These are phyloP conservation scores for Apostichopus californicus DNA, from an alignment of 35 echinoderm and acorn worm species.

Conservation along the genomic window DNA sequence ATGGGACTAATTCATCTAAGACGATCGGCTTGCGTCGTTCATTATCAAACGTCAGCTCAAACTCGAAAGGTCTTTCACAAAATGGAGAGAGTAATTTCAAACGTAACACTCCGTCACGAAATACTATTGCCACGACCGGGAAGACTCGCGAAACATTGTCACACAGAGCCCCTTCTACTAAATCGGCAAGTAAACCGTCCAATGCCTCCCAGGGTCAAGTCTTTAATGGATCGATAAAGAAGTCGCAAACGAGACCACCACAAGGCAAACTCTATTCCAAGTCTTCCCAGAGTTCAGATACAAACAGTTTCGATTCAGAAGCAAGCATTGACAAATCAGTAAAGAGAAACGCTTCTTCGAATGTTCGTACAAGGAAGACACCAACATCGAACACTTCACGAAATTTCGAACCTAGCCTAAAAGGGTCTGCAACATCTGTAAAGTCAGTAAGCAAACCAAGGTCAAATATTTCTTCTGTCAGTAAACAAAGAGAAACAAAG, in stretches of 20 bases:
- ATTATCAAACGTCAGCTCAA: constrained; percentile 5
- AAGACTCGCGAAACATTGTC: not conserved
- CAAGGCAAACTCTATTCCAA: not conserved
- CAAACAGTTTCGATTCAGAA: constrained; percentile 12
- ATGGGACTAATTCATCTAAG: not conserved
- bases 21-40: not conserved
- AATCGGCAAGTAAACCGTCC: not conserved
- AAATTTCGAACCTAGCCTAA: not conserved
- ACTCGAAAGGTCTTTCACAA: not conserved
- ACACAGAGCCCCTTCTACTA: not conserved
- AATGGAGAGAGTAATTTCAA: constrained; percentile 12
- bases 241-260: not conserved
- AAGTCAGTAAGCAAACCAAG: not conserved
- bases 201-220: not conserved
- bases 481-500: not conserved
- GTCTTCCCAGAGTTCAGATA: constrained; percentile 13
- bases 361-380: not conserved
- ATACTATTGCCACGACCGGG: constrained; percentile 35
- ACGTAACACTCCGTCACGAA: constrained; percentile 20
- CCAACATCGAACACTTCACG: not conserved
- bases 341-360: not conserved
- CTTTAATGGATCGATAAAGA: not conserved
- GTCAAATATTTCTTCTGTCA: not conserved
- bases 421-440: not conserved
- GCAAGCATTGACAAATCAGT: not conserved